Conservation (phyloP, 2,888 invertebrate genomes). For the Thera obeliscata region DNA sequence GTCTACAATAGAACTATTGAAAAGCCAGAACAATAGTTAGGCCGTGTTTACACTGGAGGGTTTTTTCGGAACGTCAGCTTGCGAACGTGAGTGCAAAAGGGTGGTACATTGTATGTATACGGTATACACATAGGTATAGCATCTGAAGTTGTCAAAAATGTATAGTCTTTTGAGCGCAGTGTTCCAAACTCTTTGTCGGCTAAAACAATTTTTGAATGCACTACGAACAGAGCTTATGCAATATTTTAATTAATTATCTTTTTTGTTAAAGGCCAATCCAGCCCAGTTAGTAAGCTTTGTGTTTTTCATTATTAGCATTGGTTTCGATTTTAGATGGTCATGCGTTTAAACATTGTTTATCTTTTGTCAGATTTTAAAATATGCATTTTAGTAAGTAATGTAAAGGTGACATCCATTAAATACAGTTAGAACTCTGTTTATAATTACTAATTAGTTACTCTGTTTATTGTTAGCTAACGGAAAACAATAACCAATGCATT, state of each 20-base stretch:
- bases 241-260: neutral
- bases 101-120: conserved; percentile 20
- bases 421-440: too few species aligned
- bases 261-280: too few species aligned
- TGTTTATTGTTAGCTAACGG: too few species aligned
- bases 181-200: neutral
- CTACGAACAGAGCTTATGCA: neutral
- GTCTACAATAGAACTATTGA: conserved; percentile 64
- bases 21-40: conserved; percentile 68
- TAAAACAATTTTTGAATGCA: neutral
- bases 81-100: conserved; percentile 37
- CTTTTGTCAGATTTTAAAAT: too few species aligned
- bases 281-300: too few species aligned
- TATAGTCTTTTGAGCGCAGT: conserved; percentile 7
- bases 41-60: conserved; percentile 62
- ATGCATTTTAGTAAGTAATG: too few species aligned
- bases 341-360: too few species aligned
- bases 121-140: conserved; percentile 1
- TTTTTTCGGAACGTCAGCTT: conserved; percentile 46
- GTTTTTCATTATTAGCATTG: too few species aligned
- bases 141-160: conserved; percentile 32
- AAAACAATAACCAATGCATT: too few species aligned
- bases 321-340: too few species aligned
- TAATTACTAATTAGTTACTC: too few species aligned
- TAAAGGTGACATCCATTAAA: too few species aligned